Evolutionary conservation across 2,113 vertebrate species (phyloP), one percentile per base, ranked within the genome.

Genomic region (Maccullochella peelii): DNA sequence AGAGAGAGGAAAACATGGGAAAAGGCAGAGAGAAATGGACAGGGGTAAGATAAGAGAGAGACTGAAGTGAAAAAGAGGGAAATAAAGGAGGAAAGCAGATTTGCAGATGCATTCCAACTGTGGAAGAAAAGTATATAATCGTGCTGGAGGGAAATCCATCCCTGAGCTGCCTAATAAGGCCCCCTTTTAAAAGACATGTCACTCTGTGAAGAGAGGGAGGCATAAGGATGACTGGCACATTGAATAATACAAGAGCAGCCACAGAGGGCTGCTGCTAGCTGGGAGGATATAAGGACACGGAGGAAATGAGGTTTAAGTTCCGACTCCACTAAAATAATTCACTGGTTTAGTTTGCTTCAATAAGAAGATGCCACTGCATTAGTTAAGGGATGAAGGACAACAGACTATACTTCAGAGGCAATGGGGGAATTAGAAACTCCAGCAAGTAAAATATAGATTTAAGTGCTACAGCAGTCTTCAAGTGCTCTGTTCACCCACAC

Each of bases 111-210:
- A 61, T 52, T 74, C 67, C 79, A 69, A 42, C 62, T 55, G 69
- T 87, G 69, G 73, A 67, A 71, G 75, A 61, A 77, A 67, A 83
- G 49, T 58, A 66, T 73, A 75, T 88, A 79, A 82, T 73, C 9
- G 33, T 57, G 15, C 73, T 77, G 76, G 54, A 80, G 52, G 27
- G 55, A 50, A 74, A 71, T 76, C 52, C 55, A 54, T 89, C 68
- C 83, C 83, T 73, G 78, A 90, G 86, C 86, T 78, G 77, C 40
- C 77, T 90, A 87, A 92, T 84, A 92, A 87, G 88, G 71, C 76
- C 86, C 84, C 78, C 61, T 87, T 88, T 84, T 92, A 82, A 85
- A 84, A 92, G 88, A 90, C 84, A 75, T 82, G 72, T 69, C 88
- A 82, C 40, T 82, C 50, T 76, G 80, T 72, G 71, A 82, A 84